phyloP scores from a whole-genome alignment of 2,888 invertebrate genomes.

The Hartigia nigra region DNA sequence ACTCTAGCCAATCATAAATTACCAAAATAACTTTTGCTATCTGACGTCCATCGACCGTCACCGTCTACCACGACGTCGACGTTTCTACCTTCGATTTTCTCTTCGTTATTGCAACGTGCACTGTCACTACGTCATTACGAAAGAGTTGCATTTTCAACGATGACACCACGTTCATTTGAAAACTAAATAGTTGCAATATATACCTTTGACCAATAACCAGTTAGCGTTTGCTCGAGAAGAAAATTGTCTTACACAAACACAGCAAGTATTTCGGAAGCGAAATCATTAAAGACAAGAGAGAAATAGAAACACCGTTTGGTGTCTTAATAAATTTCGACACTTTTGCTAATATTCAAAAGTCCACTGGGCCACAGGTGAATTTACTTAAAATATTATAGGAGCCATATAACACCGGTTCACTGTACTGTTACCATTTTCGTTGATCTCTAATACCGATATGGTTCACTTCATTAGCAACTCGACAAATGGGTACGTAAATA shows the following conservation, averaged over 20 bases:
- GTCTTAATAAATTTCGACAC: neutral
- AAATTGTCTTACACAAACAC: neutral
- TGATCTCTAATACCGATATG: neutral
- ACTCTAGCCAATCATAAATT: neutral
- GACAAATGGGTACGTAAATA: neutral
- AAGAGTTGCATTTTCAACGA: neutral
- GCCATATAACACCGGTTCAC: neutral
- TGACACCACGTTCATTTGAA: neutral
- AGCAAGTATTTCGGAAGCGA: neutral
- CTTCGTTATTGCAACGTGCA: neutral
- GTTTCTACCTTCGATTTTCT: neutral
- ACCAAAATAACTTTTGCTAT: neutral
- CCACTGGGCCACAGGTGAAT: neutral
- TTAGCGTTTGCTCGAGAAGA: neutral
- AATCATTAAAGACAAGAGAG: neutral
- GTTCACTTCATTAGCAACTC: neutral
- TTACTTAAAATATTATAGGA: neutral
- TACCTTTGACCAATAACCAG: neutral
- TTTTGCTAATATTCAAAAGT: neutral
- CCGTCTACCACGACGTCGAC: neutral
- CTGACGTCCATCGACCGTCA: neutral
- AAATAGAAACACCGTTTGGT: neutral
- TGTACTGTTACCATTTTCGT: neutral
- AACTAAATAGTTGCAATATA: neutral
- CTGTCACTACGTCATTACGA: neutral